Evolutionary conservation across 2,797 vertebrate species (phyloP).

Genomic region (Channallabes apus): DNA sequence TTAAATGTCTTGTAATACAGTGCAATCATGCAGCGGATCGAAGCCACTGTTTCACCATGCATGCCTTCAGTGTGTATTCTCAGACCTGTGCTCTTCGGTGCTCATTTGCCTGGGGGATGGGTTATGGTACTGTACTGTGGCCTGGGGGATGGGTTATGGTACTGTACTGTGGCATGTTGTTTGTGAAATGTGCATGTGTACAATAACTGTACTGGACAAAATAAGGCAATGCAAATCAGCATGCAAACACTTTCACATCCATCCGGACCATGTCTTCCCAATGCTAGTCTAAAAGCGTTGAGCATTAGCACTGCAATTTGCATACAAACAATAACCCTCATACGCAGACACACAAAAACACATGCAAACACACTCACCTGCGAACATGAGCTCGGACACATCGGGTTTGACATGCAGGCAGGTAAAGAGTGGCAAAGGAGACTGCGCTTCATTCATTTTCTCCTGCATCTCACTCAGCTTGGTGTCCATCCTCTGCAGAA

Average conservation of each 20-base stretch:
- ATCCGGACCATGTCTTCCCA: not conserved
- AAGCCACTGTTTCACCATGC: not conserved
- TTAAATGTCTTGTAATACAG: not conserved
- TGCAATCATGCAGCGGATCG: not conserved
- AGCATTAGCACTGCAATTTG: not conserved
- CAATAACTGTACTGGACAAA: not conserved
- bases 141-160: not conserved
- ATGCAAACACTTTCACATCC: constrained; percentile 11
- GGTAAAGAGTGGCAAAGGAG: constrained; percentile 92
- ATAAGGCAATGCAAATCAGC: not conserved
- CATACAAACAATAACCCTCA: constrained; percentile 9
- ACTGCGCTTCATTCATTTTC: constrained; percentile 81
- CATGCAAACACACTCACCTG: constrained; percentile 74
- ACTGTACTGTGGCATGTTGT: not conserved
- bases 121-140: too few relatives aligned
- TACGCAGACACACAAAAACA: not conserved
- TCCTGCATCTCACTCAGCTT: constrained; percentile 88
- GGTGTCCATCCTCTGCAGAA: constrained; percentile 86
- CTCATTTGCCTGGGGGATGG: not conserved
- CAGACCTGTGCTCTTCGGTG: not conserved
- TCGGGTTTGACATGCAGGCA: constrained; percentile 98
- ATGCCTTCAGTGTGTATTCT: not conserved
- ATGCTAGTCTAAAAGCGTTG: not conserved
- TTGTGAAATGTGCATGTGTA: not conserved
- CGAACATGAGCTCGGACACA: constrained; percentile 98